phyloP scores from a whole-genome alignment of 2,113 vertebrate species.

The Zapus hudsonius region DNA sequence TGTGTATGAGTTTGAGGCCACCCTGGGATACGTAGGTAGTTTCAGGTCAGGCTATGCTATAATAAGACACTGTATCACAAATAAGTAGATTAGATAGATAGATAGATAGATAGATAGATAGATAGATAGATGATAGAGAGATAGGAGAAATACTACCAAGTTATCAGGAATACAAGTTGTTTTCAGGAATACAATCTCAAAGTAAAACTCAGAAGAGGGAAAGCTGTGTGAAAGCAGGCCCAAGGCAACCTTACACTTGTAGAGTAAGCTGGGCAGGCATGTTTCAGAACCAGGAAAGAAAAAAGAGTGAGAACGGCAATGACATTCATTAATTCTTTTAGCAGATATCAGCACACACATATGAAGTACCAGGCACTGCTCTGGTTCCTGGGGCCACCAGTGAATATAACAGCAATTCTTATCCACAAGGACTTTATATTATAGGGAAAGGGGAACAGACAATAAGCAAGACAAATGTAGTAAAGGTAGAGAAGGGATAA shows the following conservation, averaged over 20 bases:
- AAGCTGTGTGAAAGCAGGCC: neutral
- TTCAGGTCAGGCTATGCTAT: neutral
- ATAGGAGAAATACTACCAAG: neutral
- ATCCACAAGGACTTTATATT: neutral
- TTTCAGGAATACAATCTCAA: slow-evolving; percentile 41
- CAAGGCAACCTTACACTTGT: neutral
- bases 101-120: no score
- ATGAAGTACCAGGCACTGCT: neutral
- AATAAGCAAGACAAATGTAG: slow-evolving; percentile 52
- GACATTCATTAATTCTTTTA: slow-evolving; percentile 21
- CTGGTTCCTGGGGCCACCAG: neutral
- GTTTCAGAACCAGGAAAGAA: neutral
- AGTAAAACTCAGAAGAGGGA: slow-evolving; percentile 28
- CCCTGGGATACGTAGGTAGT: neutral
- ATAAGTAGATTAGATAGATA: neutral
- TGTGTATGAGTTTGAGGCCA: neutral
- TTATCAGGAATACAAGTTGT: slow-evolving; percentile 50
- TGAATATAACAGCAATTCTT: slow-evolving; percentile 33
- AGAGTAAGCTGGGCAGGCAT: neutral
- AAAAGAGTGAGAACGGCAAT: slow-evolving; percentile 13
- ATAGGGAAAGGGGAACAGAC: neutral
- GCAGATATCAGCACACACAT: slow-evolving; percentile 14
- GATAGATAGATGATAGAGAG: neutral
- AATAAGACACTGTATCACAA: neutral
- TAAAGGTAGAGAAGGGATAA: neutral